These are phyloP conservation scores for Adrianichthys oophorus DNA, from an alignment of 2,797 vertebrate species.

Conservation along the genomic window DNA sequence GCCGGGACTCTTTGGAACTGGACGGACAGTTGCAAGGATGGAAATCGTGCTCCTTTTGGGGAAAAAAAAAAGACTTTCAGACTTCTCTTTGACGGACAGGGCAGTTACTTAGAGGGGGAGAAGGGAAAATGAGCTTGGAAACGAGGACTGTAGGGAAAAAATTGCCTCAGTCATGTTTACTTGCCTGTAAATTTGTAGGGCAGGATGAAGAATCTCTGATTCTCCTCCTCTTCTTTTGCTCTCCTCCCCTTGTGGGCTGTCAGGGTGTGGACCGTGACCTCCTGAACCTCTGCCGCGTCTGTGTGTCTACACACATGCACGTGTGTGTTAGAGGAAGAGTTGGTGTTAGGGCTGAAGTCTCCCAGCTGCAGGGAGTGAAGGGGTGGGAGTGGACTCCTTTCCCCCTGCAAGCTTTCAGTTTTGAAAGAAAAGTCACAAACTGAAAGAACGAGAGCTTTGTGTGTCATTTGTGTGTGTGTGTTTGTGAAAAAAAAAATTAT, in stretches of 20 bases:
- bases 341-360: slow-evolving; percentile 66
- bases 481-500: slow-evolving; percentile 25
- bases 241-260: slow-evolving; percentile 56
- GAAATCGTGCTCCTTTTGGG: not conserved
- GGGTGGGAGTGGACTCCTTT: slow-evolving; percentile 61
- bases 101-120: slow-evolving; percentile 4
- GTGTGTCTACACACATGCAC: slow-evolving; percentile 25
- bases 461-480: slow-evolving; percentile 50
- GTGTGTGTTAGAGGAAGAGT: slow-evolving; percentile 23
- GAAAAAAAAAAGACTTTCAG: slow-evolving; percentile 12
- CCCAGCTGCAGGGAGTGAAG: slow-evolving; percentile 67
- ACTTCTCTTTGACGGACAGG: slow-evolving; percentile 22
- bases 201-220: slow-evolving; percentile 64
- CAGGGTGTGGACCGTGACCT: slow-evolving; percentile 72
- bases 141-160: slow-evolving; percentile 45
- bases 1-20: slow-evolving; percentile 18
- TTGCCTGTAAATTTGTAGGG: slow-evolving; percentile 61
- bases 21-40: slow-evolving; percentile 25
- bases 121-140: slow-evolving; percentile 24
- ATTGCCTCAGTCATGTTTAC: slow-evolving; percentile 66
- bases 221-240: slow-evolving; percentile 56
- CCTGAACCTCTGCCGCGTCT: slow-evolving; percentile 58
- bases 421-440: slow-evolving; percentile 74
- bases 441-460: slow-evolving; percentile 79
- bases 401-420: slow-evolving; percentile 63